Percentiles rank a stretch among this genome's conserved stretches.
phyloP scores from a whole-genome alignment of 2,113 vertebrate species.

The Muntiacus reevesi region DNA sequence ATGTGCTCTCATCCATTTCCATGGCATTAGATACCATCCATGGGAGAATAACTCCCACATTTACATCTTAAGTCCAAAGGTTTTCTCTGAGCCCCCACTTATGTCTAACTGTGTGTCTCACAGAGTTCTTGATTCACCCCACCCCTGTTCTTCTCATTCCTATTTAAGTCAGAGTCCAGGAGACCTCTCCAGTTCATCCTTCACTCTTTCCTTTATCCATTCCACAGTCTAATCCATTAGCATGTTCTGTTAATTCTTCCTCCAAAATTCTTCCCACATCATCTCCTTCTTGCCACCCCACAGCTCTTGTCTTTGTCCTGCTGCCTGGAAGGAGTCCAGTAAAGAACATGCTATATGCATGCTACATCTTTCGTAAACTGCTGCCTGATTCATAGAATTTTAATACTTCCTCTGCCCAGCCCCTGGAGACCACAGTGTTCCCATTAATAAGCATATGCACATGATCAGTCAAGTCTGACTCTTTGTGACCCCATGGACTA shows the following conservation, averaged over 20 bases:
- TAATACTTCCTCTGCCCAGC: background rate
- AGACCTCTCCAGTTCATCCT: background rate
- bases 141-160: background rate
- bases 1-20: background rate
- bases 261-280: background rate
- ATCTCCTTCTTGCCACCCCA: background rate
- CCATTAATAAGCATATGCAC: background rate
- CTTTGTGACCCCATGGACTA: background rate
- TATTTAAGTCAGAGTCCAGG: background rate
- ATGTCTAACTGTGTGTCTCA: background rate
- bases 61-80: background rate
- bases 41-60: background rate
- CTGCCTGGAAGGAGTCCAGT: background rate
- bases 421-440: background rate
- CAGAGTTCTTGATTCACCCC: background rate
- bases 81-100: background rate
- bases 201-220: background rate
- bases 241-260: background rate
- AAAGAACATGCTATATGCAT: background rate
- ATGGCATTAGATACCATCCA: accelerated
- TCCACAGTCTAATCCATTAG: background rate
- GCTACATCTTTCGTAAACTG: background rate
- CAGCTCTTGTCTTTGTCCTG: background rate
- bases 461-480: background rate
- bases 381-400: background rate